Percentiles rank a stretch among this genome's conserved stretches.
Conservation (phyloP, 2,797 vertebrate species). For the Octomys mimax region DNA sequence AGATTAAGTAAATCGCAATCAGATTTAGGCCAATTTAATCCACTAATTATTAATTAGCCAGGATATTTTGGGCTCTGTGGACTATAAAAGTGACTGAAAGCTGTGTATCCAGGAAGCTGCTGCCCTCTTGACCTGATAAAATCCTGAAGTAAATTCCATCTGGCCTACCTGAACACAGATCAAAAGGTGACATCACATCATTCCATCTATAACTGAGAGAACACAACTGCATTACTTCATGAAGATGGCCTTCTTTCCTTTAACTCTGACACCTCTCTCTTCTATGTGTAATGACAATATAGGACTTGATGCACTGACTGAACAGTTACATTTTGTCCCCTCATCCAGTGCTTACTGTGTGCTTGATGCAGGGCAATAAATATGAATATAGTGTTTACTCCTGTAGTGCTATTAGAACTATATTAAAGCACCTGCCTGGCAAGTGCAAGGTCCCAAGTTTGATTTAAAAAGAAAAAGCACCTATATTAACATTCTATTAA, state of each 20-base stretch:
- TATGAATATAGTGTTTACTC: background rate
- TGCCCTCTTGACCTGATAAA: background rate
- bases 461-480: too few species aligned
- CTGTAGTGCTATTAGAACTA: too few species aligned
- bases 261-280: background rate
- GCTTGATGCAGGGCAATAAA: background rate
- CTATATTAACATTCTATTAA: constrained; percentile 10
- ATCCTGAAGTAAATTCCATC: constrained; percentile 5
- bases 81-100: background rate
- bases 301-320: background rate
- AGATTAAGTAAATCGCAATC: constrained; percentile 27
- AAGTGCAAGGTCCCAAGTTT: too few species aligned
- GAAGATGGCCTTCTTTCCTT: background rate
- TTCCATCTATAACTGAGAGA: background rate
- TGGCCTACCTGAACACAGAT: background rate
- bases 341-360: background rate
- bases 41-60: constrained; percentile 36
- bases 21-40: background rate
- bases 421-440: too few species aligned
- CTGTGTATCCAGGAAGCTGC: background rate
- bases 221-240: background rate
- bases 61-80: constrained; percentile 32
- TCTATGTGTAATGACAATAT: background rate
- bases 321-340: background rate
- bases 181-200: background rate